phyloP scores from a whole-genome alignment of 2,797 vertebrate species.

The Falco novaeseelandiae region DNA sequence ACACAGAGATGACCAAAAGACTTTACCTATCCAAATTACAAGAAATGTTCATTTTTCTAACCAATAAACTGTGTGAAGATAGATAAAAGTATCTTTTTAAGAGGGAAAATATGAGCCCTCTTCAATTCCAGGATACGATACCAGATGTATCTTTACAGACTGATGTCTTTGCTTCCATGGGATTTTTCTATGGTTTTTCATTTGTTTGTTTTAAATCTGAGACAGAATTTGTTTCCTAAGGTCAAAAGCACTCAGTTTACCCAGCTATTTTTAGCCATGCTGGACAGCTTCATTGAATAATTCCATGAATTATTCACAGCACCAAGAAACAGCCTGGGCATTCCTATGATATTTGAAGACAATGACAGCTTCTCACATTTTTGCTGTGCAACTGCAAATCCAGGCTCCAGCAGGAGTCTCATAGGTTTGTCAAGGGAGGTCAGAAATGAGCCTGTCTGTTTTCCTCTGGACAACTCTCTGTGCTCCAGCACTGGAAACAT shows the following conservation, averaged over 20 bases:
- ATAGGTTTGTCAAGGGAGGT: neutral
- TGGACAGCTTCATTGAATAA: conserved; percentile 36
- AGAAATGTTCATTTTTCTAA: neutral
- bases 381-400: conserved; percentile 16
- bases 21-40: neutral
- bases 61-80: neutral
- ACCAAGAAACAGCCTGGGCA: neutral
- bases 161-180: neutral
- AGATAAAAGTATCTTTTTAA: neutral
- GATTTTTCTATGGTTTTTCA: neutral
- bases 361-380: conserved; percentile 40
- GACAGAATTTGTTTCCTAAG: conserved; percentile 33
- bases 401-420: neutral
- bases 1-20: neutral
- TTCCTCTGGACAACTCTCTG: neutral
- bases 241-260: conserved; percentile 17
- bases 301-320: conserved; percentile 66
- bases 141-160: neutral
- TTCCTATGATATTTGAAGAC: conserved; percentile 50
- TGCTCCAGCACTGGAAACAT: neutral
- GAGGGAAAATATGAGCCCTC: neutral
- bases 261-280: conserved; percentile 62
- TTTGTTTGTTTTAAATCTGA: conserved; percentile 4
- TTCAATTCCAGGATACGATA: neutral
- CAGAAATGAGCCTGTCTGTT: neutral